These are phyloP conservation scores for Mylabris phalerata DNA, from an alignment of 1,140 invertebrate species.

Conservation along the genomic window DNA sequence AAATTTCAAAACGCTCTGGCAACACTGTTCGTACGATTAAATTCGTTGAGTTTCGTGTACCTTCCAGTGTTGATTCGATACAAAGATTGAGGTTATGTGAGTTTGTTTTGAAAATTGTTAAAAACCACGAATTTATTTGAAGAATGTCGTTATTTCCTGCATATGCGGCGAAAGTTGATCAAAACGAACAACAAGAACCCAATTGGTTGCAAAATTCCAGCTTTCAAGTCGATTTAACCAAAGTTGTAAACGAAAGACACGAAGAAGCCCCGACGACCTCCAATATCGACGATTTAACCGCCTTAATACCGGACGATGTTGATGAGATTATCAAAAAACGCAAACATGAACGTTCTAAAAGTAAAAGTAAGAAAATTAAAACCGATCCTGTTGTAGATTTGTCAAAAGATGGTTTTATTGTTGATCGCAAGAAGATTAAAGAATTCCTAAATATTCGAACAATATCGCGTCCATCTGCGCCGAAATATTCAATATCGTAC, in stretches of 20 bases:
- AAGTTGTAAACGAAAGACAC: constrained; percentile 21
- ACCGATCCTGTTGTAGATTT: constrained; percentile 22
- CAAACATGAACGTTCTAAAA: constrained; percentile 14
- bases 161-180: constrained; percentile 22
- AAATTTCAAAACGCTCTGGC: too few species aligned
- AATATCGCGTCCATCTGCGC: constrained; percentile 42
- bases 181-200: constrained; percentile 1
- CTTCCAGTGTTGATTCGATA: too few species aligned
- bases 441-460: constrained; percentile 45
- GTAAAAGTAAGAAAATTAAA: constrained; percentile 27
- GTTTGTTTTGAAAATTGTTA: too few species aligned
- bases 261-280: constrained; percentile 30
- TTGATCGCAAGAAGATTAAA: constrained; percentile 46
- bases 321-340: constrained; percentile 15
- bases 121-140: neutral
- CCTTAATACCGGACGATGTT: neutral
- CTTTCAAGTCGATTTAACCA: constrained; percentile 27
- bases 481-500: constrained; percentile 38
- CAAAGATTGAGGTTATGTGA: too few species aligned
- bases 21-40: too few species aligned
- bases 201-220: constrained; percentile 39
- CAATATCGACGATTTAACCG: constrained; percentile 5
- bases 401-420: constrained; percentile 46
- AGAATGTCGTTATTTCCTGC: constrained; percentile 40
- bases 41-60: too few species aligned